Conservation (phyloP, 2,888 invertebrate species). For the Pandemis corylana region DNA sequence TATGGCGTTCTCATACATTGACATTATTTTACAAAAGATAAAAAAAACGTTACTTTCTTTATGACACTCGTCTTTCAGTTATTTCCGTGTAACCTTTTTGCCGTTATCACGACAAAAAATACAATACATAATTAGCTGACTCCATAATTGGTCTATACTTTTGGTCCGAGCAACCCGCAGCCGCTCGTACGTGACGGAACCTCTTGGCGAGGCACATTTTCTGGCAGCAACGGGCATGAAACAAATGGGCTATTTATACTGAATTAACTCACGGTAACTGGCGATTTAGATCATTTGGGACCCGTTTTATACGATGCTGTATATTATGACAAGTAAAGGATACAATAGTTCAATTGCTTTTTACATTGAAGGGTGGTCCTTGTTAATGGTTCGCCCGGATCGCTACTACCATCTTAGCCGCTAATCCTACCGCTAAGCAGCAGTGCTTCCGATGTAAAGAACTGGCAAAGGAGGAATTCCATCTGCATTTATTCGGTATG, state of each 20-base stretch:
- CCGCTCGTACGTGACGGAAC: constrained; percentile 19
- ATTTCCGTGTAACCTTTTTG: neutral
- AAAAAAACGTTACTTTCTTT: neutral
- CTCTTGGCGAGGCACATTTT: constrained; percentile 17
- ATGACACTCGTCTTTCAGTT: neutral
- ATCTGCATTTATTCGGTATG: too few relatives aligned
- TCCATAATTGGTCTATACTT: constrained; percentile 14
- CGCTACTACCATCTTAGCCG: too few relatives aligned
- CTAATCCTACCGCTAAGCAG: too few relatives aligned
- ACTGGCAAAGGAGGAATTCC: too few relatives aligned
- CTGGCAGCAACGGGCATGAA: constrained; percentile 6
- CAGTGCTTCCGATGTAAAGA: too few relatives aligned
- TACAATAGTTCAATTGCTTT: neutral
- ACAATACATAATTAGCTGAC: constrained; percentile 19
- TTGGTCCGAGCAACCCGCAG: constrained; percentile 7
- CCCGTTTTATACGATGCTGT: neutral
- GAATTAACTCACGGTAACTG: constrained; percentile 23
- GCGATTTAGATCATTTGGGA: constrained; percentile 17
- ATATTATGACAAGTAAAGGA: neutral
- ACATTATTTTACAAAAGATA: too few relatives aligned
- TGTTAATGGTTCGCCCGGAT: too few relatives aligned
- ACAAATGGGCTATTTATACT: constrained; percentile 24
- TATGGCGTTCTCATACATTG: too few relatives aligned
- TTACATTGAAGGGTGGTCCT: neutral
- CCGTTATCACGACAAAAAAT: neutral